Base-by-base conservation (phyloP, 2,888 invertebrate species). In the Cenopis cana region DNA sequence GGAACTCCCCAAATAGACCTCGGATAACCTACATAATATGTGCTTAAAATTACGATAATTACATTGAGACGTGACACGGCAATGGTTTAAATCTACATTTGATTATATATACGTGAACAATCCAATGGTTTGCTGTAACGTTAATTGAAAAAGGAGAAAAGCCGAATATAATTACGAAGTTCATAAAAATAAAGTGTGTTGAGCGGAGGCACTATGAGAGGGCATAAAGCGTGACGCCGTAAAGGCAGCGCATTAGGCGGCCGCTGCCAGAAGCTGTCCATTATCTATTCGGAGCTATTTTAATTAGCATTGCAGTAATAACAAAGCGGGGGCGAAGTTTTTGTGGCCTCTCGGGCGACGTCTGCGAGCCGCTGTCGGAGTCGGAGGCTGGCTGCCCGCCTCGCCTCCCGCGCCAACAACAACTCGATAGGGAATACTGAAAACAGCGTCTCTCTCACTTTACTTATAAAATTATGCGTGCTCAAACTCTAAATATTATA, bases 271-370 rank as follows among this genome's bases (percentile, higher is more conserved):
- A 89, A 91, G 89, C 88, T 89, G 89, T 84, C 87, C 86, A 88
- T 91, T 89, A 91, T 91, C 91, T 93, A 91, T 91, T 90, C 89
- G 85, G 83, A 89, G 89, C 89, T 91, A 90, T 93, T 91, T 92
- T 92, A 92, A 92, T 92, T 93, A 91, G 90, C 90, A 88, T 89
- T 86, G 85, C 87, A 89, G 88, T 87, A 88, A 90, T 89, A 90
- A 90, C 88, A 89, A 87, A 88, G 87, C 84, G 85, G 78, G 87
- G 88, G 86, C 81, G 83, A 89, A 89, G 89, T 91, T 91, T 91
- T 91, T 91, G 90, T 89, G 87, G 89, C 84, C 85, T 89, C 87
- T 85, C 83, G 79, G 84, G 83, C 83, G 81, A 83, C 85, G 84
- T 85, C 87, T 84, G 82, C 81, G 83, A 84, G 80, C 80, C 59